These are phyloP conservation scores for Ciconia stormi DNA, from an alignment of 2,113 vertebrate genomes.

Conservation along the genomic window DNA sequence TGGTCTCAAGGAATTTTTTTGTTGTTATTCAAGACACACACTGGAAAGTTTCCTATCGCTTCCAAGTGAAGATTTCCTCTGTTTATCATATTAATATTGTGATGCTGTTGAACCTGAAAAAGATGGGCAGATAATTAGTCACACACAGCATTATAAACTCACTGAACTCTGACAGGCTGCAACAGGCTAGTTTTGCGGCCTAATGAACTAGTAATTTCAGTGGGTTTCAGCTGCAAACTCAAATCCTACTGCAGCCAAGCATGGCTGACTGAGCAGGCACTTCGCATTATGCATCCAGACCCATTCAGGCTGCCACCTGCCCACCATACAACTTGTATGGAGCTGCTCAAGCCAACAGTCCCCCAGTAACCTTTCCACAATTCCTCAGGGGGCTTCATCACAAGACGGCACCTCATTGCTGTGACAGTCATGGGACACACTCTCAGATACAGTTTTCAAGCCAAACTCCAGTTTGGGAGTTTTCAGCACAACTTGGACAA, in stretches of 20 bases:
- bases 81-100: background rate
- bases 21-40: background rate
- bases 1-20: background rate
- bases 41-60: background rate
- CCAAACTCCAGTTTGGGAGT: background rate
- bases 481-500: background rate
- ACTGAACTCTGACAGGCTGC: background rate
- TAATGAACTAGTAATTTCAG: background rate
- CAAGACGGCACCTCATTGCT: fast-evolving
- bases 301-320: background rate
- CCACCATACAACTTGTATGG: background rate
- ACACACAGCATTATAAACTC: background rate
- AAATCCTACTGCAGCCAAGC: background rate
- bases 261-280: background rate
- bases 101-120: background rate
- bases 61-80: background rate
- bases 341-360: background rate
- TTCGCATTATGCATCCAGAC: fast-evolving
- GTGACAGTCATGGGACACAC: background rate
- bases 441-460: background rate
- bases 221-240: background rate
- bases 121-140: background rate
- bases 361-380: background rate
- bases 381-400: background rate
- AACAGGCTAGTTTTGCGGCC: background rate